A percentile compares a stretch with the other conserved stretches of the same genome.
These are phyloP conservation scores for Lacanobia oleracea DNA, from an alignment of 2,888 invertebrate genomes.

Conservation along the genomic window DNA sequence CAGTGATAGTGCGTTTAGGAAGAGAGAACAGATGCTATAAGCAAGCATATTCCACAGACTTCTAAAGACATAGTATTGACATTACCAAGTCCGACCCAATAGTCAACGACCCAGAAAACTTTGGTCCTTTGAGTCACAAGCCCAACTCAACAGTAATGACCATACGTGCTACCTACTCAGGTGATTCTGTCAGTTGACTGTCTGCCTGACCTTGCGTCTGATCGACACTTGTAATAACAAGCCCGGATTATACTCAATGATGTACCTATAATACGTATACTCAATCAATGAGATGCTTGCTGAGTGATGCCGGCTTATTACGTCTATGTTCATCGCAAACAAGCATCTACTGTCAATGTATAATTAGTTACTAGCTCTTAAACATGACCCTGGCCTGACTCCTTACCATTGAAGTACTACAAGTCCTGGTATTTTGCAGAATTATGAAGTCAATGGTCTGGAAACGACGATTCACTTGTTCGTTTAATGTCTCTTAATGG, in stretches of 20 bases:
- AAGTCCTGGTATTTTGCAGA: background rate
- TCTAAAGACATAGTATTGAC: background rate
- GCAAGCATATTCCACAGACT: background rate
- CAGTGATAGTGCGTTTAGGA: too few relatives aligned
- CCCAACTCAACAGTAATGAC: background rate
- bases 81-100: background rate
- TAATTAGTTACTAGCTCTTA: slow-evolving; percentile 1
- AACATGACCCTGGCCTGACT: slow-evolving; percentile 6
- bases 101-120: background rate
- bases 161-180: background rate
- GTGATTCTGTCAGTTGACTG: background rate
- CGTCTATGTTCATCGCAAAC: background rate
- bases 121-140: slow-evolving; percentile 3
- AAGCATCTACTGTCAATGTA: slow-evolving; percentile 14
- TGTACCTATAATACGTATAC: slow-evolving; percentile 13
- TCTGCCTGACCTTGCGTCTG: slow-evolving; percentile 24
- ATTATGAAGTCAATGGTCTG: background rate
- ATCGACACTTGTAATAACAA: slow-evolving; percentile 24
- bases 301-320: slow-evolving; percentile 13
- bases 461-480: background rate
- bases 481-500: background rate
- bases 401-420: background rate
- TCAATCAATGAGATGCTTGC: slow-evolving; percentile 40
- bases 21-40: background rate
- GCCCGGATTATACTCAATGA: slow-evolving; percentile 22